Percentiles rank a stretch among this genome's conserved stretches.
Conservation (phyloP, 1,140 invertebrate genomes). For the Lasioglossum albipes region DNA sequence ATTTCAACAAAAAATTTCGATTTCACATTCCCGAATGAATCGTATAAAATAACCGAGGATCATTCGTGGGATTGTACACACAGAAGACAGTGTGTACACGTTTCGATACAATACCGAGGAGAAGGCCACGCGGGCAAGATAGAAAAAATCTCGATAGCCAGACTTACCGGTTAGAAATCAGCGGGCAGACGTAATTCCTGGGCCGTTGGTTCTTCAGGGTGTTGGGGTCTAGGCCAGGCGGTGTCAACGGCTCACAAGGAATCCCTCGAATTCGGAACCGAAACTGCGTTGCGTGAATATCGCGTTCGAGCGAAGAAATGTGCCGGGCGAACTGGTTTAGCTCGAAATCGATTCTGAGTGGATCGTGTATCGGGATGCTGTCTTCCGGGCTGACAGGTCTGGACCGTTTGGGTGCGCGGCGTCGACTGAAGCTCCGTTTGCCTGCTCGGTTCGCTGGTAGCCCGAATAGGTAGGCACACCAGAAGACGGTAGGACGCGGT, state of each 20-base stretch:
- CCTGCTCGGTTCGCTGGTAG: slow-evolving; percentile 72
- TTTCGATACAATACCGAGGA: too few relatives aligned
- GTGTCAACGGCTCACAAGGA: background rate
- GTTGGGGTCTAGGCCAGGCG: background rate
- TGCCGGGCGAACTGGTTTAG: slow-evolving; percentile 19
- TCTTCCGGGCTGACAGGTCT: slow-evolving; percentile 75
- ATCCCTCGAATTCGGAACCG: background rate
- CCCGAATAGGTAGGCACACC: slow-evolving; percentile 74
- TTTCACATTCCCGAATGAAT: too few relatives aligned
- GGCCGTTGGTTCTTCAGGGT: background rate
- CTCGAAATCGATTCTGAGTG: slow-evolving; percentile 20
- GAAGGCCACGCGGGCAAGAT: too few relatives aligned
- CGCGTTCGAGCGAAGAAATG: background rate
- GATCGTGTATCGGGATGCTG: slow-evolving; percentile 51
- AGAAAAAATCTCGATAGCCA: background rate
- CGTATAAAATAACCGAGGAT: too few relatives aligned
- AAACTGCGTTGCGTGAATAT: background rate
- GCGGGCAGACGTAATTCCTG: background rate
- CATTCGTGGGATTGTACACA: too few relatives aligned
- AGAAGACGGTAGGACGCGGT: slow-evolving; percentile 71
- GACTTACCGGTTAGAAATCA: slow-evolving; percentile 21
- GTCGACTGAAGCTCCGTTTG: slow-evolving; percentile 80
- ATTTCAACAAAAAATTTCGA: too few relatives aligned
- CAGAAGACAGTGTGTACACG: too few relatives aligned
- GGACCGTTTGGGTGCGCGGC: slow-evolving; percentile 80